Conservation (phyloP, 1,140 invertebrate species). For the Drosophila busckii region DNA sequence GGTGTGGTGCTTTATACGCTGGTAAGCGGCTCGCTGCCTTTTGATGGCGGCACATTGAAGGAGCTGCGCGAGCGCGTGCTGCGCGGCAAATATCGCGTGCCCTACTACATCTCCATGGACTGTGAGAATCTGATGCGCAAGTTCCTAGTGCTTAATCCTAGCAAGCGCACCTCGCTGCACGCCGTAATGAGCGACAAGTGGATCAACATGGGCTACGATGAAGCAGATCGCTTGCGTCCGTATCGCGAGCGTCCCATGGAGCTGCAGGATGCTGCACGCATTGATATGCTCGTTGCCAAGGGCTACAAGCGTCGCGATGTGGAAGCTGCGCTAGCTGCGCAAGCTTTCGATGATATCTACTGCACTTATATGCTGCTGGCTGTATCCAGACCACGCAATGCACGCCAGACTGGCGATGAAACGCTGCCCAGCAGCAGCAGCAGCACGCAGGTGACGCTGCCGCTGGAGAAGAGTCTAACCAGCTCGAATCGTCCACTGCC, state of each 20-base stretch:
- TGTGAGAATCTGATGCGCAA: conserved; percentile 99
- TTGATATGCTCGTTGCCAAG: conserved; percentile 94
- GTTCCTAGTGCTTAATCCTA: conserved; percentile 99
- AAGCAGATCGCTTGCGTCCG: conserved; percentile 96
- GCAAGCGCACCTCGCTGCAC: conserved; percentile 97
- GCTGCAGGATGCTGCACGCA: conserved; percentile 42
- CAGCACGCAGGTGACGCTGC: conserved; percentile 18
- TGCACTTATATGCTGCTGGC: conserved; percentile 84
- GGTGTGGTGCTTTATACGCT: conserved; percentile 99
- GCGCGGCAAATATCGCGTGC: conserved; percentile 98
- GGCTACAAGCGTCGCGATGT: conserved; percentile 97
- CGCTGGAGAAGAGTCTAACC: conserved; percentile 7
- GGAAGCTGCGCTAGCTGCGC: conserved; percentile 95
- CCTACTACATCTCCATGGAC: conserved; percentile 99
- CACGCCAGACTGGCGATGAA: conserved; percentile 9
- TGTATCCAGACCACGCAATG: conserved; percentile 32
- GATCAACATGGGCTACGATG: conserved; percentile 99
- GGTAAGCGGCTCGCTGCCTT: conserved; percentile 98
- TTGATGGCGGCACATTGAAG: conserved; percentile 98
- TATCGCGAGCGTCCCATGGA: conserved; percentile 86
- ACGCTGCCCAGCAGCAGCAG: conserved; percentile 9
- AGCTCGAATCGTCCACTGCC: conserved; percentile 10
- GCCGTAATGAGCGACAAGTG: conserved; percentile 99
- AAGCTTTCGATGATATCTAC: conserved; percentile 99
- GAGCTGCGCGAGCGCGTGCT: conserved; percentile 98